These are phyloP conservation scores for Pogonognathellus flavescens DNA, from an alignment of 1,140 invertebrate genomes.

Conservation along the genomic window DNA sequence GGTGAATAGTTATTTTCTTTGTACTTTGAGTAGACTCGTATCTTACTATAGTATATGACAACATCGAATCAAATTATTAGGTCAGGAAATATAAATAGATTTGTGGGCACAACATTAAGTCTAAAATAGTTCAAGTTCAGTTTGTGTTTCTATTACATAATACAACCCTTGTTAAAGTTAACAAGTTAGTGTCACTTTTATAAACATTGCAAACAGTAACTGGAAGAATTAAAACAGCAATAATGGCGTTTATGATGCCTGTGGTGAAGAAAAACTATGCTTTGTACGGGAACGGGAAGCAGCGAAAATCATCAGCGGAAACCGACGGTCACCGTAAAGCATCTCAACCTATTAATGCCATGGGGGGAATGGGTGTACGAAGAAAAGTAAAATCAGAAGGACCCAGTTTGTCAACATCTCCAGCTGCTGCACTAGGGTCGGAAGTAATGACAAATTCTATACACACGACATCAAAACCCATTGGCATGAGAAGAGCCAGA, in stretches of 20 bases:
- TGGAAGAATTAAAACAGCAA: constrained; percentile 10
- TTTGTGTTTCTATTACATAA: too few species aligned
- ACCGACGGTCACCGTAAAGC: constrained; percentile 33
- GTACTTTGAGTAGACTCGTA: too few species aligned
- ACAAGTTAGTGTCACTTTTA: too few species aligned
- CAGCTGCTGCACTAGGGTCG: constrained; percentile 34
- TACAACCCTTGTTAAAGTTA: too few species aligned
- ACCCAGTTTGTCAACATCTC: constrained; percentile 60
- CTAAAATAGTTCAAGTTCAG: too few species aligned
- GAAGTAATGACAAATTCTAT: constrained; percentile 16
- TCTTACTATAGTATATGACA: too few species aligned
- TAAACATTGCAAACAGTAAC: not conserved
- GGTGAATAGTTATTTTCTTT: too few species aligned
- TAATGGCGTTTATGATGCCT: constrained; percentile 65
- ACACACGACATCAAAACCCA: not conserved
- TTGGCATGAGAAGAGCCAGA: constrained; percentile 53
- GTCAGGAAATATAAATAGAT: too few species aligned
- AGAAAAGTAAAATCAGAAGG: constrained; percentile 60
- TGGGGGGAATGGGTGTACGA: not conserved
- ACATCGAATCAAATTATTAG: too few species aligned
- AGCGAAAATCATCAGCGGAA: constrained; percentile 42
- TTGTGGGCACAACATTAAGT: too few species aligned
- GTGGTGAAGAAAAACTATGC: constrained; percentile 64
- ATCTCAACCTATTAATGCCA: not conserved
- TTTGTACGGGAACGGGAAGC: constrained; percentile 56